Conservation (phyloP, 2,888 invertebrate genomes). For the Pardosa pseudoannulata region DNA sequence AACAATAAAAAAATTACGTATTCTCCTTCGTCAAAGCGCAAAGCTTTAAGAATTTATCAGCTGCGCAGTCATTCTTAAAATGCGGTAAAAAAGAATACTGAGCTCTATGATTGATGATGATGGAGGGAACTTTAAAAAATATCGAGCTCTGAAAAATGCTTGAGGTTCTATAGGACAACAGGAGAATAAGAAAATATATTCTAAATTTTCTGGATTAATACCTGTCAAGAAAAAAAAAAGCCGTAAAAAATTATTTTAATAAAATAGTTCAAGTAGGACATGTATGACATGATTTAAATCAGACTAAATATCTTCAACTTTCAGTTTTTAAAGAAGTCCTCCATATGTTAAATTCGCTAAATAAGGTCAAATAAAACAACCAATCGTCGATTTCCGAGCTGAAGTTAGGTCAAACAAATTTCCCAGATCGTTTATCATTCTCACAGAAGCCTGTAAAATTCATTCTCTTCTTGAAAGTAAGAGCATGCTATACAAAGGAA, state of each 20-base stretch:
- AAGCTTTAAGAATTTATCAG: conserved; percentile 67
- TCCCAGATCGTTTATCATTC: too few relatives aligned
- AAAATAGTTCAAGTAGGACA: conserved; percentile 23
- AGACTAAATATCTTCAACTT: background rate
- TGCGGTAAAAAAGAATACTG: conserved; percentile 38
- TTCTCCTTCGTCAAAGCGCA: conserved; percentile 58
- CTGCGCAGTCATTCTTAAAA: conserved; percentile 61
- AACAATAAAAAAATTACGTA: conserved; percentile 55
- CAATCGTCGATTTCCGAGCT: too few relatives aligned
- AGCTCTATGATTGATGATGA: conserved; percentile 52
- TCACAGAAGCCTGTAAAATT: too few relatives aligned
- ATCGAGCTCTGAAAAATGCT: conserved; percentile 11
- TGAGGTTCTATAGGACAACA: too few relatives aligned
- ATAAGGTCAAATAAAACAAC: too few relatives aligned
- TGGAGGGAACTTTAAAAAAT: conserved; percentile 53
- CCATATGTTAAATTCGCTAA: too few relatives aligned
- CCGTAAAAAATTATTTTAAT: conserved; percentile 13
- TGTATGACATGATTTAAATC: conserved; percentile 28
- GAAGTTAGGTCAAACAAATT: too few relatives aligned
- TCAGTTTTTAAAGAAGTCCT: too few relatives aligned
- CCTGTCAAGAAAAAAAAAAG: conserved; percentile 37
- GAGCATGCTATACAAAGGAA: too few relatives aligned
- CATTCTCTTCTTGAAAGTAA: too few relatives aligned
- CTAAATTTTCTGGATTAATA: conserved; percentile 60
- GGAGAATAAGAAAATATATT: conserved; percentile 55